Conservation (phyloP, 2,888 invertebrate genomes). For the Autographa gamma region DNA sequence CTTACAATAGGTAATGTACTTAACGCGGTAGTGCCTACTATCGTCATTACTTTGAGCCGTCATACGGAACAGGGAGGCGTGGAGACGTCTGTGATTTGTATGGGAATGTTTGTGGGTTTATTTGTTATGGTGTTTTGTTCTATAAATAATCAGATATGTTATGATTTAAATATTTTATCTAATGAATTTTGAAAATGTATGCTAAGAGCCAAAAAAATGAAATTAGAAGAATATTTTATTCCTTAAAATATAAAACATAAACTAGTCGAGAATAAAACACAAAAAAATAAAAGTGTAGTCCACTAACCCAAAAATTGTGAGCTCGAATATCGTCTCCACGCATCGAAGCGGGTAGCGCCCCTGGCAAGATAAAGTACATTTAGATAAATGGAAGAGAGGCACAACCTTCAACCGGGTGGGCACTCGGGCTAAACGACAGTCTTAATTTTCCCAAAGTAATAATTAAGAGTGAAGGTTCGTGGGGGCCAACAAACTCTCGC, state of each 20-base stretch:
- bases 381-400: slow-evolving; percentile 86
- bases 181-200: too few relatives aligned
- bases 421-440: slow-evolving; percentile 87
- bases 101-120: background rate
- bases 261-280: too few relatives aligned
- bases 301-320: slow-evolving; percentile 32
- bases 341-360: slow-evolving; percentile 67
- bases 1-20: slow-evolving; percentile 88
- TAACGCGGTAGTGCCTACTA: slow-evolving; percentile 81
- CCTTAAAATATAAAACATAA: too few relatives aligned
- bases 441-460: slow-evolving; percentile 90
- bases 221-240: too few relatives aligned
- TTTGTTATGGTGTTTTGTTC: background rate
- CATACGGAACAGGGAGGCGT: slow-evolving; percentile 65
- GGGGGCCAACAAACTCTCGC: slow-evolving; percentile 77
- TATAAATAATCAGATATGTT: too few relatives aligned
- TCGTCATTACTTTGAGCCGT: slow-evolving; percentile 84
- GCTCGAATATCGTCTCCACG: slow-evolving; percentile 69
- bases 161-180: too few relatives aligned
- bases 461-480: slow-evolving; percentile 88
- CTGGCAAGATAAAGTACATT: slow-evolving; percentile 86
- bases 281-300: background rate
- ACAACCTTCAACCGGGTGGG: slow-evolving; percentile 81
- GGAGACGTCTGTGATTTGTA: slow-evolving; percentile 60
- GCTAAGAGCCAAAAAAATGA: too few relatives aligned